These are phyloP conservation scores for Reticulitermes lucifugus DNA, from an alignment of 2,888 invertebrate genomes.

Conservation along the genomic window DNA sequence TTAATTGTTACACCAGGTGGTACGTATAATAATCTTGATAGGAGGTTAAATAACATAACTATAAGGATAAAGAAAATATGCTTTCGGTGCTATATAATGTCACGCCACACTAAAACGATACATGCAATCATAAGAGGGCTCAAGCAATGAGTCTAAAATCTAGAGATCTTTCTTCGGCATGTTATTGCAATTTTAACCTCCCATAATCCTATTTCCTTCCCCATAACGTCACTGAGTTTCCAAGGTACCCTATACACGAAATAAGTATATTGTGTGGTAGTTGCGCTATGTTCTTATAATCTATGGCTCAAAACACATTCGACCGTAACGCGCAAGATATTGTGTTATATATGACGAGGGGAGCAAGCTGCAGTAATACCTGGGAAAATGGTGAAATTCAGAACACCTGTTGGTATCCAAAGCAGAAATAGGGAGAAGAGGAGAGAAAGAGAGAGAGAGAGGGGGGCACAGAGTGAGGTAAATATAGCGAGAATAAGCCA, in stretches of 20 bases:
- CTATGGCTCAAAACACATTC: slow-evolving; percentile 2
- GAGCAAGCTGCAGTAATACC: background rate
- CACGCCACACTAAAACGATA: no score
- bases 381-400: slow-evolving; percentile 15
- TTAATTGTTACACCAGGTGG: no score
- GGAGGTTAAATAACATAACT: no score
- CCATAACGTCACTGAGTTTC: background rate
- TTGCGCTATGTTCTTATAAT: background rate
- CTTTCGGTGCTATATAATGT: no score
- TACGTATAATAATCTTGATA: no score
- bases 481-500: background rate
- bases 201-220: no score
- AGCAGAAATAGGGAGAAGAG: background rate
- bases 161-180: no score
- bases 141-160: no score
- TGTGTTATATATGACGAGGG: background rate
- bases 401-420: slow-evolving; percentile 19
- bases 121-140: no score
- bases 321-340: background rate
- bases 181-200: no score
- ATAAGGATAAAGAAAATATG: no score
- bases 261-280: background rate
- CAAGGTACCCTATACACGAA: background rate
- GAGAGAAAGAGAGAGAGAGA: slow-evolving; percentile 32
- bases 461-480: background rate